These are phyloP conservation scores for Musca vetustissima DNA, from an alignment of 1,140 invertebrate species.

Conservation along the genomic window DNA sequence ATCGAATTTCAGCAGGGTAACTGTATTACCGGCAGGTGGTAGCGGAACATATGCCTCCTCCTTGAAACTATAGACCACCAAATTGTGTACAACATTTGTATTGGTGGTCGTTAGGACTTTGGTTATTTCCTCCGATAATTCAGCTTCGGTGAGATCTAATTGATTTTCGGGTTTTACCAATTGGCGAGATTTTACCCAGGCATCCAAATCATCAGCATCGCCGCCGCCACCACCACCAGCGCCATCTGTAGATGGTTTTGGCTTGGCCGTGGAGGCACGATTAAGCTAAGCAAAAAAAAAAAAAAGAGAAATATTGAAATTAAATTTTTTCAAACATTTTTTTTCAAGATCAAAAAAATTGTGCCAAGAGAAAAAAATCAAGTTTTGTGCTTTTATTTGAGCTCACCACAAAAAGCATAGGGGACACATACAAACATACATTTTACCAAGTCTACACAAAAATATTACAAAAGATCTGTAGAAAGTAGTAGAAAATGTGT, in stretches of 20 bases:
- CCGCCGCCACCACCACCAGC: slow-evolving; percentile 38
- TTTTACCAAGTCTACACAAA: background rate
- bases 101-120: slow-evolving; percentile 73
- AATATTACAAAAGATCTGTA: no score
- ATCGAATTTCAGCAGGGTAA: slow-evolving; percentile 64
- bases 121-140: slow-evolving; percentile 80
- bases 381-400: background rate
- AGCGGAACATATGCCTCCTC: slow-evolving; percentile 61
- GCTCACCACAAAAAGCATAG: background rate
- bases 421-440: background rate
- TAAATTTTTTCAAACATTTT: background rate
- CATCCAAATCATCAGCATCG: slow-evolving; percentile 50
- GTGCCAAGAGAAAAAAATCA: background rate
- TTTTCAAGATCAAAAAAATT: slow-evolving; percentile 1
- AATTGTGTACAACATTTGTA: slow-evolving; percentile 66
- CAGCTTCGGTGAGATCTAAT: slow-evolving; percentile 68
- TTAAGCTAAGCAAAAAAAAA: background rate
- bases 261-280: background rate
- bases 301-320: no score
- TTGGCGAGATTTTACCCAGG: slow-evolving; percentile 49
- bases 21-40: slow-evolving; percentile 62
- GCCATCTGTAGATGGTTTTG: background rate
- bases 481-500: background rate
- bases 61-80: slow-evolving; percentile 72
- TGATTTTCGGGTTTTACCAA: slow-evolving; percentile 74